These are phyloP conservation scores for Empis stercorea DNA, from an alignment of 2,888 invertebrate genomes.

Conservation along the genomic window DNA sequence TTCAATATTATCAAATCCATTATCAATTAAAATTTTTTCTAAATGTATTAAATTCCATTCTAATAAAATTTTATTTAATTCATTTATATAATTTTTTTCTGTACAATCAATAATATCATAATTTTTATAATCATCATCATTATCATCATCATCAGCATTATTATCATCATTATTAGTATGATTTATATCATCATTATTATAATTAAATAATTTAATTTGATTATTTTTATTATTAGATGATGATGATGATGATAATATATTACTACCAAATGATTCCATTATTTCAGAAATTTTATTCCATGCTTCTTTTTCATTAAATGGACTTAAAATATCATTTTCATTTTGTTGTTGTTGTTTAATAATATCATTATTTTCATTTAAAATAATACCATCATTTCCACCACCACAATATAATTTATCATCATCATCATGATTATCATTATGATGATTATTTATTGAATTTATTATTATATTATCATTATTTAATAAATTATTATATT, in stretches of 20 bases:
- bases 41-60: slow-evolving; percentile 68
- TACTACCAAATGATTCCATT: slow-evolving; percentile 86
- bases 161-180: slow-evolving; percentile 15
- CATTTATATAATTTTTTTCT: too few species aligned
- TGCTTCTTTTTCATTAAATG: slow-evolving; percentile 66
- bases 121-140: slow-evolving; percentile 17
- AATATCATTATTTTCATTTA: slow-evolving; percentile 2
- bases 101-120: too few species aligned
- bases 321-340: slow-evolving; percentile 51
- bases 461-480: background rate
- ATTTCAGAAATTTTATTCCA: slow-evolving; percentile 95
- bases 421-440: background rate
- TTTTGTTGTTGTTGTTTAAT: slow-evolving; percentile 23
- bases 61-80: slow-evolving; percentile 60
- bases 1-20: slow-evolving; percentile 84
- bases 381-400: background rate
- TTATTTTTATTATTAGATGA: slow-evolving; percentile 28
- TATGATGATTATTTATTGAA: background rate
- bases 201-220: background rate
- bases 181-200: slow-evolving; percentile 14
- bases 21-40: slow-evolving; percentile 67
- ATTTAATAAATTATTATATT: background rate
- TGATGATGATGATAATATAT: slow-evolving; percentile 62
- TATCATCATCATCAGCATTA: slow-evolving; percentile 24
- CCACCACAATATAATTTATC: too few species aligned